phyloP scores from a whole-genome alignment of 2,888 invertebrate species.

The Anoplius nigerrimus region DNA sequence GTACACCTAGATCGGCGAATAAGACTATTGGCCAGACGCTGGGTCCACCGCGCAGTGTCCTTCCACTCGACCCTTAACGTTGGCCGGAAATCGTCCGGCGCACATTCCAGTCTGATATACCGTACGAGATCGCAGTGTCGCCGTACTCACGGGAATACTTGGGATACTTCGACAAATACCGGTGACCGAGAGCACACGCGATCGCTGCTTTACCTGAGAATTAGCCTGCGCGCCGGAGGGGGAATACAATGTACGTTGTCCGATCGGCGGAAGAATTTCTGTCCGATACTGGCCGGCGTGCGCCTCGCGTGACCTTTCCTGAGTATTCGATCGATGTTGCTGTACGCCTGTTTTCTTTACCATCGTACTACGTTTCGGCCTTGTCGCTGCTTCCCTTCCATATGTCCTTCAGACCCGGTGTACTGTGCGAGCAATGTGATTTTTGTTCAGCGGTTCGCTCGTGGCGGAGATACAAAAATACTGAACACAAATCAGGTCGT shows the following conservation, averaged over 20 bases:
- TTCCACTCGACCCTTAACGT: conserved; percentile 30
- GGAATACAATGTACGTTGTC: no score
- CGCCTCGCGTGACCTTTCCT: background rate
- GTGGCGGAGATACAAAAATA: no score
- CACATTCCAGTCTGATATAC: conserved; percentile 48
- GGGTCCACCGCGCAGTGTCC: no score
- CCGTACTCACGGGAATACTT: conserved; percentile 33
- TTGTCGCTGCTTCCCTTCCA: no score
- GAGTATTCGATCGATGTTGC: no score
- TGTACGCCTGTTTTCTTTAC: no score
- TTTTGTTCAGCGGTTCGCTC: no score
- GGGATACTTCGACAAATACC: conserved; percentile 42
- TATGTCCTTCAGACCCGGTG: no score
- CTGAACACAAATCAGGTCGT: no score
- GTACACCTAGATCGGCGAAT: conserved; percentile 30
- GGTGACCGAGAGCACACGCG: conserved; percentile 27
- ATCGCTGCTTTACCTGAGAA: conserved; percentile 4
- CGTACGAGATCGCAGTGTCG: conserved; percentile 32
- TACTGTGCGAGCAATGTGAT: no score
- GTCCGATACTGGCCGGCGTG: background rate
- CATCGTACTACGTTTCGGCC: no score
- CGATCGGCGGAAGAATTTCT: no score
- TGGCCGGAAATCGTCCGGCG: conserved; percentile 42
- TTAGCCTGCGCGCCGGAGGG: background rate
- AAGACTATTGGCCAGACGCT: conserved; percentile 40